Conservation (phyloP, 2,888 invertebrate genomes). For the Spisula subtruncata region DNA sequence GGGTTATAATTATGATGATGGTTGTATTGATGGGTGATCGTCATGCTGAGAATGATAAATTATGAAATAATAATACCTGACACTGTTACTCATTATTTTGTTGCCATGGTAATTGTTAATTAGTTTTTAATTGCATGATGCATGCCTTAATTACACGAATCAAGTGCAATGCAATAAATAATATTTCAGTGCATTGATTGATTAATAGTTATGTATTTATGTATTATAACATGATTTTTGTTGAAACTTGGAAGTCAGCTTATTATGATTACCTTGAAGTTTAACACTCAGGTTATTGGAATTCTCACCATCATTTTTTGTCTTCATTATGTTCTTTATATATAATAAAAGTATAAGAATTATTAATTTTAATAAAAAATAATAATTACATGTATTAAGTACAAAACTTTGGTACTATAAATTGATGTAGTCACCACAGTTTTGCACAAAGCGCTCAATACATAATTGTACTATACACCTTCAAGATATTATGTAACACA, state of each 20-base stretch:
- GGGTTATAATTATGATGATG: constrained; percentile 26
- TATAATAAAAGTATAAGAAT: too few species aligned
- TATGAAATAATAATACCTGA: constrained; percentile 23
- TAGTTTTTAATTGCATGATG: neutral
- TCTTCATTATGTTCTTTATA: neutral
- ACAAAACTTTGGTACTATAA: too few species aligned
- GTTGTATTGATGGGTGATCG: constrained; percentile 30
- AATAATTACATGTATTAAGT: too few species aligned
- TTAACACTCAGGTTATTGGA: neutral
- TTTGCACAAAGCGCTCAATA: too few species aligned
- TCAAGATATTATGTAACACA: neutral
- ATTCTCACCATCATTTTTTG: neutral
- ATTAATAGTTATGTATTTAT: neutral
- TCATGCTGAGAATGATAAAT: constrained; percentile 25
- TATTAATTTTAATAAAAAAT: too few species aligned
- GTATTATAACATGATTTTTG: neutral
- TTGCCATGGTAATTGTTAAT: constrained; percentile 1
- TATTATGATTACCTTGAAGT: neutral
- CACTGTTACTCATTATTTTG: neutral
- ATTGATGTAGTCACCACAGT: too few species aligned
- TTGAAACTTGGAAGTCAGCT: neutral
- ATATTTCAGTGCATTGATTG: neutral
- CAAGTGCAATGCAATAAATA: neutral
- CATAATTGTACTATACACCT: neutral
- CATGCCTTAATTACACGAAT: neutral